Percentiles rank a stretch among this genome's conserved stretches.
phyloP scores from a whole-genome alignment of 35 echinoderm and acorn worm species.

The Patiria miniata region DNA sequence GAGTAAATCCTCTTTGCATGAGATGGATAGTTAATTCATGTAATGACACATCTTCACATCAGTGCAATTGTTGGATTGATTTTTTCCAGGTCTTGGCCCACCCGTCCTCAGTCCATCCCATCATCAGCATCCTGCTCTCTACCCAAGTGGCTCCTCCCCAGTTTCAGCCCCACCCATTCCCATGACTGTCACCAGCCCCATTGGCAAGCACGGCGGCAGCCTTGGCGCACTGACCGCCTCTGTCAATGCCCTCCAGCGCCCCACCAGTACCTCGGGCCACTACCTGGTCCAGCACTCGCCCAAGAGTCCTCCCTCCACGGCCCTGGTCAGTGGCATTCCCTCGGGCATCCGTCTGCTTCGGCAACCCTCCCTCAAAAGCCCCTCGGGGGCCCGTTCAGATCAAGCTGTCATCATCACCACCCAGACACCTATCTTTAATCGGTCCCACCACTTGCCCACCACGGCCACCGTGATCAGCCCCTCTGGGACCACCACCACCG shows the following conservation, averaged over 20 bases:
- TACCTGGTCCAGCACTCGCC: conserved; percentile 6
- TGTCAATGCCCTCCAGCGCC: conserved; percentile 39
- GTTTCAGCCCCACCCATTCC: background rate
- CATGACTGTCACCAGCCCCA: conserved; percentile 27
- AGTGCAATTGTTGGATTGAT: no score
- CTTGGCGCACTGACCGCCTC: conserved; percentile 37
- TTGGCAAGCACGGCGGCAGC: conserved; percentile 35
- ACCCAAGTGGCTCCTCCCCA: background rate
- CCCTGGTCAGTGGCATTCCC: background rate
- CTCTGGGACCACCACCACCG: conserved; percentile 4
- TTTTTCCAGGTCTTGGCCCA: background rate
- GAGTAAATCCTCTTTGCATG: no score
- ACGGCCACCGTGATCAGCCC: conserved; percentile 21
- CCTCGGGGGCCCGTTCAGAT: conserved; percentile 1
- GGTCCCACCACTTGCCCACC: conserved; percentile 33
- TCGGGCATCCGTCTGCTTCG: background rate
- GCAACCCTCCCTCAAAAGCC: background rate
- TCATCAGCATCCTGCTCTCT: background rate
- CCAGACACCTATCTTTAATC: conserved; percentile 57
- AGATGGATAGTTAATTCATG: no score
- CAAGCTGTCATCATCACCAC: conserved; percentile 60
- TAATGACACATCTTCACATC: no score
- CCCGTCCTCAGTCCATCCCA: background rate
- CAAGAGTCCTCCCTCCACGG: background rate
- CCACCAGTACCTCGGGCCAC: conserved; percentile 32